Evolutionary conservation across 2,797 vertebrate genomes (phyloP).

Genomic region (Naso thynnoides): DNA sequence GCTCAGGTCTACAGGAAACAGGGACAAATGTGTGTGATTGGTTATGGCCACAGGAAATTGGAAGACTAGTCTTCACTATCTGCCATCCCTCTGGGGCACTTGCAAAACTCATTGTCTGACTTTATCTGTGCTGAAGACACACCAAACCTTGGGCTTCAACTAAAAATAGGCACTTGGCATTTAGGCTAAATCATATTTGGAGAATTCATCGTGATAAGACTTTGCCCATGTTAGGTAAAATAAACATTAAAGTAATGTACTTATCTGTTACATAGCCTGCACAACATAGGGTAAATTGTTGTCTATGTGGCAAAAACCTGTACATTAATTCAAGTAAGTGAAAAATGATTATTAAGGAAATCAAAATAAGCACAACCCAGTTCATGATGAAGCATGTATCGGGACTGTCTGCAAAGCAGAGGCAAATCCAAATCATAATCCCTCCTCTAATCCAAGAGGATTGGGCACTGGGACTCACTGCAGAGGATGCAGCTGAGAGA

Average conservation of each 20-base stretch:
- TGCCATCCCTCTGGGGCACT: conserved; percentile 24
- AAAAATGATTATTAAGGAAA: conserved; percentile 21
- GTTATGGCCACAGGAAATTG: conserved; percentile 20
- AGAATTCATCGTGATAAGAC: conserved; percentile 3
- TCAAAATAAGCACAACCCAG: conserved; percentile 35
- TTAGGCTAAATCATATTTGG: conserved; percentile 23
- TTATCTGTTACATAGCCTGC: neutral
- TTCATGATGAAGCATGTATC: conserved; percentile 62
- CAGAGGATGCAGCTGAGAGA: conserved; percentile 71
- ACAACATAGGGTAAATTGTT: neutral
- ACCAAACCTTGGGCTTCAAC: conserved; percentile 19
- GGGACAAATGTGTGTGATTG: neutral
- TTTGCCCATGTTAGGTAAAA: neutral
- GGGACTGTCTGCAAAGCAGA: conserved; percentile 65
- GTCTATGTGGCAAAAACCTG: neutral
- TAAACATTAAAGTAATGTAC: neutral
- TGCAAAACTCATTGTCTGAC: conserved; percentile 32
- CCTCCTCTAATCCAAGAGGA: conserved; percentile 84
- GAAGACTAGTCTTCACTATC: conserved; percentile 29
- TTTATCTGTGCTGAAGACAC: conserved; percentile 32
- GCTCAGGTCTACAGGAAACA: conserved; percentile 15
- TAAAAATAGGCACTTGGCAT: conserved; percentile 40
- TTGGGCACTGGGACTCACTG: conserved; percentile 77
- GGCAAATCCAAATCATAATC: conserved; percentile 82
- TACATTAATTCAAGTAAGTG: neutral